Base-by-base conservation (phyloP, 53 echinoderm and acorn worm species). In the Astropecten irregularis region DNA sequence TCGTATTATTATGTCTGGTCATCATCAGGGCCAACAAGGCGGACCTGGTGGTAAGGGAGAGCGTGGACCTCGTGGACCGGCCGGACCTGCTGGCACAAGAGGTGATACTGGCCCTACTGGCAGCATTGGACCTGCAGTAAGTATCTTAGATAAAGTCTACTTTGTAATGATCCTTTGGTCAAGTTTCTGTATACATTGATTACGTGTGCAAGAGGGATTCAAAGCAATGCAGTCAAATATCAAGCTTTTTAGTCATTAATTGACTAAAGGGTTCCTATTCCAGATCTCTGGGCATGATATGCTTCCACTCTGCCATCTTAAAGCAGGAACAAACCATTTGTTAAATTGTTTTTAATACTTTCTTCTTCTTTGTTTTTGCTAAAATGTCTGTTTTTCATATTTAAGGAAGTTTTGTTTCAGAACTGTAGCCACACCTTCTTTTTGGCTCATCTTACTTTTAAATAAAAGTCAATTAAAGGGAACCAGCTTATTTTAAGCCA, bases 11-110 rank as follows among this genome's bases (percentile, higher is more conserved):
- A n/a, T n/a, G n/a, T n/a, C n/a, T n/a, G n/a, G n/a, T n/a, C n/a
- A n/a, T n/a, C n/a, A n/a, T n/a, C 46, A 91, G 77, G 91, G 91
- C 23, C 38, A 9, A 1, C 56, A 35, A 21, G 91, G 91, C 21
- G 38, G 49, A 9, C 3, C 16, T 15, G 91, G 91, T 64, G 48
- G 37, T 10, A 38, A 18, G 26, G 91, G 91, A 62, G 87, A 87
- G 69, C 76, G 72, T 69, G 91, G 91, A 58, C 30, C 39, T 13
- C 87, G 91, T 52, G 91, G 91, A 38, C 60, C 76, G 1, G 69
- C 72, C 63, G 91, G 86, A 64, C 65, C 64, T 36, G 66, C 36
- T 39, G 86, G 86, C 14, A 19, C 73, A 52, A 40, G 74, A 39
- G 86, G 86, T 9, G 30, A 38, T n/a, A 1, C 52, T 31, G 85